Conservation (phyloP, 2,797 vertebrate species). For the Poeciliopsis infans region DNA sequence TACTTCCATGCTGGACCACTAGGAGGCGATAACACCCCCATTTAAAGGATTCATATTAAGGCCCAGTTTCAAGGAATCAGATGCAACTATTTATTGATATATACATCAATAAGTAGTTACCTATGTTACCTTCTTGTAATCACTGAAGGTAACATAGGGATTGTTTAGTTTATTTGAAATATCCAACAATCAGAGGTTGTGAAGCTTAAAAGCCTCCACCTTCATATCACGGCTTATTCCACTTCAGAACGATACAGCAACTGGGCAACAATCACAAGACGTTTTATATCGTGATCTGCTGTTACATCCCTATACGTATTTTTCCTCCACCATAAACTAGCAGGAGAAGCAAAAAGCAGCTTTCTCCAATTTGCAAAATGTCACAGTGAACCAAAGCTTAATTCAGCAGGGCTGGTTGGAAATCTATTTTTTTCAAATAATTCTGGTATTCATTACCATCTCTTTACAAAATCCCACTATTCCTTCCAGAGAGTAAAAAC, state of each 20-base stretch:
- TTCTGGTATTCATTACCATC: background rate
- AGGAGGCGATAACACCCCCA: background rate
- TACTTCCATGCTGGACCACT: background rate
- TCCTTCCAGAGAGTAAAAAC: background rate
- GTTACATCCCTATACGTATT: background rate
- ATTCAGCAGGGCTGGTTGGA: no score
- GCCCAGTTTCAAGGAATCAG: no score
- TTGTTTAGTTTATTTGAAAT: background rate
- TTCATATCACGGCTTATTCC: background rate
- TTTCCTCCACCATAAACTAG: background rate
- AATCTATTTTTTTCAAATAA: background rate
- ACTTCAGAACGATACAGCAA: background rate
- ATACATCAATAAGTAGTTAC: no score
- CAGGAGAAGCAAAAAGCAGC: background rate
- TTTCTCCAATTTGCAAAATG: no score
- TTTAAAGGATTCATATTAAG: background rate
- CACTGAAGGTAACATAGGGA: no score
- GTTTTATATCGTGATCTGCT: background rate
- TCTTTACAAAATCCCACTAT: background rate
- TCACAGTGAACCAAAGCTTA: background rate
- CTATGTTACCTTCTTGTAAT: no score
- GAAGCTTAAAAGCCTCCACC: background rate
- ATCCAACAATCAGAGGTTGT: background rate
- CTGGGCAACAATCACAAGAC: background rate
- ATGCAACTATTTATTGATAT: no score